Percentiles rank a stretch among this genome's conserved stretches.
These are phyloP conservation scores for Xanthia icteritia DNA, from an alignment of 2,888 invertebrate species.

Conservation along the genomic window DNA sequence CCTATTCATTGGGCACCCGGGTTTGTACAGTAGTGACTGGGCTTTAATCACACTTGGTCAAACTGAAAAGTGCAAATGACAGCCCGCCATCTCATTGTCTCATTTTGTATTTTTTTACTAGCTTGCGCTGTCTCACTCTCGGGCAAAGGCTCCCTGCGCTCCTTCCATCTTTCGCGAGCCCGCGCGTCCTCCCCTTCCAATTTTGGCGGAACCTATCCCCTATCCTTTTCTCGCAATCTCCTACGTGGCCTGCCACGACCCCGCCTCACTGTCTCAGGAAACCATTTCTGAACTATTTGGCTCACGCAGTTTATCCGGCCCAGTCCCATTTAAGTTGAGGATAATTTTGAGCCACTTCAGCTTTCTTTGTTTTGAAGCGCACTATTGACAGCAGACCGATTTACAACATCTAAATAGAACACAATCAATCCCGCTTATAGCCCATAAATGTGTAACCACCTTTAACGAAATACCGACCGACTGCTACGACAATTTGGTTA, in stretches of 20 bases:
- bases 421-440: not conserved
- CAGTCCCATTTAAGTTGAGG: not conserved
- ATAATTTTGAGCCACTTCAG: not conserved
- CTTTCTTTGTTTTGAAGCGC: not conserved
- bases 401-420: not conserved
- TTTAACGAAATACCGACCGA: constrained; percentile 26
- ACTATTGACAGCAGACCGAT: no score
- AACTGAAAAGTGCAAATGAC: not conserved
- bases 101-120: not conserved
- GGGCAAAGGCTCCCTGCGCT: not conserved
- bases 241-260: not conserved
- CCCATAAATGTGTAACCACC: constrained; percentile 23
- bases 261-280: not conserved
- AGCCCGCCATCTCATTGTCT: not conserved
- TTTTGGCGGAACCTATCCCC: not conserved
- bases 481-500: constrained; percentile 49
- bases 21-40: no score
- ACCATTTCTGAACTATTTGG: not conserved
- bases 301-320: not conserved
- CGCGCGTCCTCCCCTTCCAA: no score
- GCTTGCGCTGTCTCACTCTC: not conserved
- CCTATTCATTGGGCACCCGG: no score
- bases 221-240: not conserved
- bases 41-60: no score
- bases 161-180: no score